Percentiles rank a stretch among this genome's conserved stretches.
Conservation (phyloP, 2,888 invertebrate species). For the Gibbula magus region DNA sequence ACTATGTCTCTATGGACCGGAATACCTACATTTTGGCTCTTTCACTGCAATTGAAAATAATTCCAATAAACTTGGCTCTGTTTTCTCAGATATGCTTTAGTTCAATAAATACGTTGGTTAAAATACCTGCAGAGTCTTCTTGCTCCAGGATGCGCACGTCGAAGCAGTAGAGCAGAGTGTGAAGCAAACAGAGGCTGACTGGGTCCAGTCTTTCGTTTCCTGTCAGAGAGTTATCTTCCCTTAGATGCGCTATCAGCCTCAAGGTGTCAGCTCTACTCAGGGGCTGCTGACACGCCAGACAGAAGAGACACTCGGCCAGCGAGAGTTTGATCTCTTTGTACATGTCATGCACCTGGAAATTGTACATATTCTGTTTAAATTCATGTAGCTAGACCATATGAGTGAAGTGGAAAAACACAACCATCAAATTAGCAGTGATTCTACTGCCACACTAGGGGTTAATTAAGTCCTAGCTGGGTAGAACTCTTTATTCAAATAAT, state of each 20-base stretch:
- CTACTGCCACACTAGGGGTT: too few species aligned
- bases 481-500: too few species aligned
- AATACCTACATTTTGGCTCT: too few species aligned
- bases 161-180: constrained; percentile 88
- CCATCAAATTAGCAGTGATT: too few species aligned
- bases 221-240: constrained; percentile 49
- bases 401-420: too few species aligned
- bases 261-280: constrained; percentile 85
- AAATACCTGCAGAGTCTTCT: constrained; percentile 73
- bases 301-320: constrained; percentile 85
- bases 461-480: too few species aligned
- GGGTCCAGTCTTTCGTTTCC: constrained; percentile 85
- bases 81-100: too few species aligned
- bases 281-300: constrained; percentile 85
- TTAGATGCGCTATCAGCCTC: constrained; percentile 66
- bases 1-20: too few species aligned
- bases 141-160: constrained; percentile 85
- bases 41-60: too few species aligned
- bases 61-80: too few species aligned
- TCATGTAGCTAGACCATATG: too few species aligned
- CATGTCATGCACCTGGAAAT: constrained; percentile 78
- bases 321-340: constrained; percentile 85
- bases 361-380: background rate
- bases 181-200: constrained; percentile 85
- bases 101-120: background rate